A percentile compares a stretch with the other conserved stretches of the same genome.
Evolutionary conservation across 2,888 invertebrate species (phyloP).

Genomic region (Rhodophaea formosa): DNA sequence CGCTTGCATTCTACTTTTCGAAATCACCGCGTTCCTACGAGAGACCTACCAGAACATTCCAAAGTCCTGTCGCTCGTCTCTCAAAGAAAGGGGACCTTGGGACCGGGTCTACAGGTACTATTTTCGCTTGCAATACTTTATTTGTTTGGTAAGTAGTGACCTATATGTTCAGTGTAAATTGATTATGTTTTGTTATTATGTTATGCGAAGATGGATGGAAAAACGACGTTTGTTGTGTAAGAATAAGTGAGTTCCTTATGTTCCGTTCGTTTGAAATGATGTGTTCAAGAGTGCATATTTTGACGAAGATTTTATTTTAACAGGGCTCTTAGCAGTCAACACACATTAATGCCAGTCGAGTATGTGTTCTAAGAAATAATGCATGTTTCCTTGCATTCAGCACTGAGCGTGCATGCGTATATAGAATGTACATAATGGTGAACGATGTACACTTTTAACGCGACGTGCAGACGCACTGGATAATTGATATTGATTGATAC

Average conservation of each 20-base stretch:
- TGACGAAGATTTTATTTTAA: conserved; percentile 78
- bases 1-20: conserved; percentile 96
- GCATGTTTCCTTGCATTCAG: conserved; percentile 74
- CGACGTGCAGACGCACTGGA: conserved; percentile 53
- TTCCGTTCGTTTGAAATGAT: conserved; percentile 68
- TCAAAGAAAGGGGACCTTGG: conserved; percentile 92
- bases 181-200: conserved; percentile 72
- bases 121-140: conserved; percentile 36
- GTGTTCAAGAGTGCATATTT: conserved; percentile 71
- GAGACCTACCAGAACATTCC: conserved; percentile 96
- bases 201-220: conserved; percentile 80
- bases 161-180: conserved; percentile 67
- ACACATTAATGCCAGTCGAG: conserved; percentile 82
- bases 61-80: conserved; percentile 85
- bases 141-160: conserved; percentile 70
- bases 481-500: conserved; percentile 44
- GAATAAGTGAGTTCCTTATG: conserved; percentile 79
- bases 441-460: conserved; percentile 54
- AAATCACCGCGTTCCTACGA: conserved; percentile 97
- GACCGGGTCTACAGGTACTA: conserved; percentile 87
- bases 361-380: conserved; percentile 77
- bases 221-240: conserved; percentile 79
- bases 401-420: conserved; percentile 76
- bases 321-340: conserved; percentile 82
- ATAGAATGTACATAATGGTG: conserved; percentile 63